Evolutionary conservation across 2,888 invertebrate genomes (phyloP), one percentile per base, ranked within the genome.

Genomic region (Monochamus alternatus): DNA sequence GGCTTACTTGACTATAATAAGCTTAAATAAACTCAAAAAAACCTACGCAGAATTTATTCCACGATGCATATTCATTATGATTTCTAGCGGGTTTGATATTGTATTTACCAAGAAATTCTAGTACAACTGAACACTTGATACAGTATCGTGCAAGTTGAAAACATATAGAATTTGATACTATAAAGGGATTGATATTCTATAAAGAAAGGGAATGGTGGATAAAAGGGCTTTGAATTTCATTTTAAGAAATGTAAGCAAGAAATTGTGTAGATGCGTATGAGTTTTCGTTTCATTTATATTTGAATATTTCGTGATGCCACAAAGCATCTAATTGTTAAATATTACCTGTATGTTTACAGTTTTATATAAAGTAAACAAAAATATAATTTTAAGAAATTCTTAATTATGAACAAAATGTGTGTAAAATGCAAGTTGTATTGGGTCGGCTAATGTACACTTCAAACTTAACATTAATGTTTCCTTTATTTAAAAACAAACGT

Each of bases 131-230:
- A 64, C 63, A 64, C 43, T 22, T 44, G 63, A 64, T 44, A 43
- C 63, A 63, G 44, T 22, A 64, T 44, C 63, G 44, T 14, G 43
- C 63, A 44, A 64, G 44, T 44, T 64, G 63, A 44, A 44, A 44
- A 64, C 63, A 44, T 63, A 63, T 64, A 64, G 44, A 64, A 64
- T 44, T 64, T 64, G 63, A 64, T 64, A 64, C 63, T 44, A 22
- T 64, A 22, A 44, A 22, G 44, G 8, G 63, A 64, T 64, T 64
- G 44, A 64, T 44, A 64, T 64, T 64, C 44, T 64, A 64, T 64
- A 64, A 64, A 64, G 22, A 44, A 44, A 64, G 5, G 44, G 38
- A 31, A 60, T 12, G 22, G 63, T 55, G 63, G 43, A 64, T 22
- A 62, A 43, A 44, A 64, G 44, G 63, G 63, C 43, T 64, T 64